These are phyloP conservation scores for Prorops nasuta DNA, from an alignment of 1,140 invertebrate species.

Conservation along the genomic window DNA sequence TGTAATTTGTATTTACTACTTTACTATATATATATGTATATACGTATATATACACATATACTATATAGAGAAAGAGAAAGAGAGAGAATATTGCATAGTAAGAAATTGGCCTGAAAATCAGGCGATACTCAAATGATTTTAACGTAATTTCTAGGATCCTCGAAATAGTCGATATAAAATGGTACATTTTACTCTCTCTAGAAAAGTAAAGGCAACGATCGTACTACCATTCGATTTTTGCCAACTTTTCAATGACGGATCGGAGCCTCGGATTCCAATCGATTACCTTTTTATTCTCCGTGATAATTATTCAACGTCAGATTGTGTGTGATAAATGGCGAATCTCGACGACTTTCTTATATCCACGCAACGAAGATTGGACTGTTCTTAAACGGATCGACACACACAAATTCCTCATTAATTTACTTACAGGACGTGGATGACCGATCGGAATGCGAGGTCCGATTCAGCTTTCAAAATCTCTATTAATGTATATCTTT, in stretches of 20 bases:
- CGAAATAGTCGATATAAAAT: neutral
- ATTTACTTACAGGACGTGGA: neutral
- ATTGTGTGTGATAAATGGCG: neutral
- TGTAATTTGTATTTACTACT: too few species aligned
- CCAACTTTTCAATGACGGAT: neutral
- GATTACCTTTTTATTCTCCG: neutral
- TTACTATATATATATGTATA: too few species aligned
- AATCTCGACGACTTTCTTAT: neutral
- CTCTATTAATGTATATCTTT: conserved; percentile 1
- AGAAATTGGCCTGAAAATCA: too few species aligned
- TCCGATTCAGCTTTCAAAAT: neutral
- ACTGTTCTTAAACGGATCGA: too few species aligned
- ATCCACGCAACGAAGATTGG: too few species aligned
- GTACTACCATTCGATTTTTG: neutral
- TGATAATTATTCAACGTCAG: neutral
- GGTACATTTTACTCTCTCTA: neutral
- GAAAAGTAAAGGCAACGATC: neutral
- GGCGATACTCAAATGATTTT: neutral
- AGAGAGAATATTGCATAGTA: too few species aligned
- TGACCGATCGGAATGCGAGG: neutral
- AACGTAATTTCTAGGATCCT: neutral
- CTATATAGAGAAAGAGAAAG: neutral
- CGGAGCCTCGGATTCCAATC: neutral
- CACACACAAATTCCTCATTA: too few species aligned
- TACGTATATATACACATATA: neutral